Base-by-base conservation (phyloP, 2,113 vertebrate genomes). In the Caracal caracal region DNA sequence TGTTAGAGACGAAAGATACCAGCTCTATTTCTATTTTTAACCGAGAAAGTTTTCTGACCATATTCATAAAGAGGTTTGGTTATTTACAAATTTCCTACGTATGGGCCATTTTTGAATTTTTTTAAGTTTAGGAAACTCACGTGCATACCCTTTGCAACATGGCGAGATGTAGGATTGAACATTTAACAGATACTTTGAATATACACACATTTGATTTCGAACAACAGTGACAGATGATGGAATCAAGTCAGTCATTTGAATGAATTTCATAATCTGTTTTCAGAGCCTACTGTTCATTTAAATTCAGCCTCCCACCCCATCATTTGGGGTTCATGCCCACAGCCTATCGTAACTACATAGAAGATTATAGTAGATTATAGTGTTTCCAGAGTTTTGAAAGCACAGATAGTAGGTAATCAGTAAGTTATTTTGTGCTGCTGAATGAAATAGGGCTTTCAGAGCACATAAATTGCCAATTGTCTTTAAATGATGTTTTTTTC, bases 181-280 rank as follows among this genome's bases (percentile, higher is more conserved):
- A 40, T 94, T 88, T 59, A 80, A 56, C 85, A 59, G 68, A 43
- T 47, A 53, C 28, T 84, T 87, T 63, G 86, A 93, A 73, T 80
- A 61, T 65, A 40, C 15, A 85, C 86, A 84, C 16, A 76, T 71
- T 78, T 51, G 63, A 75, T 87, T 95, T 92, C 87, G 56, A 93
- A 92, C 37, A 73, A 12, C 83, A 43, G 8, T 92, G 80, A 94
- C 79, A 93, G 87, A 76, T 93, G 83, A 95, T 76, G 80, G 92
- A 78, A 84, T 94, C n/a, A 84, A 92, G 24, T 86, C 66, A 79
- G 88, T 84, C 51, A 82, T 90, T 93, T 88, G 83, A 94, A 88
- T 95, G 78, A 95, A 95, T 92, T 95, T 92, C 59, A 53, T 83
- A 81, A 70, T 88, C 56, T 94, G 56, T 86, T 96, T 94, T 96